These are phyloP conservation scores for Andrena flavipes DNA, from an alignment of 2,888 invertebrate species.

Conservation along the genomic window DNA sequence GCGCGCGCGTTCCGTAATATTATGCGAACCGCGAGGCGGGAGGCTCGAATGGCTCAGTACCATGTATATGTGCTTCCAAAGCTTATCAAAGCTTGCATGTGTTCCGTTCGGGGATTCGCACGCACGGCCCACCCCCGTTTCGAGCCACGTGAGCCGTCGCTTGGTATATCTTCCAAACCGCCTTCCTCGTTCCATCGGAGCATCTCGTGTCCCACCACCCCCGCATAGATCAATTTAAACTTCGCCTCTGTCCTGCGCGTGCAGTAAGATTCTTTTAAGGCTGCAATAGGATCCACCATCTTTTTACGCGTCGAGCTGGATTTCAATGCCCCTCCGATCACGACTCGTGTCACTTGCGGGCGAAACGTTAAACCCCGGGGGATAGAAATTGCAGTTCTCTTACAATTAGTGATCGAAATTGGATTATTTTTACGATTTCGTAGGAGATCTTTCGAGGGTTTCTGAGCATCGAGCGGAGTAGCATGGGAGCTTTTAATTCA, in stretches of 20 bases:
- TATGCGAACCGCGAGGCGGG: conserved; percentile 78
- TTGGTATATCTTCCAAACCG: conserved; percentile 75
- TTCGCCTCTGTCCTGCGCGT: conserved; percentile 79
- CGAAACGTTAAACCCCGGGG: not conserved
- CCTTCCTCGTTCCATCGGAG: conserved; percentile 57
- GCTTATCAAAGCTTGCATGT: conserved; percentile 84
- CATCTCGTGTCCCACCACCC: conserved; percentile 59
- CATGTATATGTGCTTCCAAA: conserved; percentile 77
- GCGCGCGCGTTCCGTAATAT: conserved; percentile 77
- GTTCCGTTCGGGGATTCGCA: conserved; percentile 83
- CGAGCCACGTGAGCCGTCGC: conserved; percentile 77
- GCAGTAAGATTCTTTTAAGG: conserved; percentile 84
- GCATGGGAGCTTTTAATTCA: not conserved
- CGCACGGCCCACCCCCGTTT: conserved; percentile 79
- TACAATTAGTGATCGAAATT: not conserved
- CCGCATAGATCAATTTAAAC: conserved; percentile 82
- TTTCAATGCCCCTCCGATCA: not conserved
- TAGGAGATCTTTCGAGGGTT: not conserved
- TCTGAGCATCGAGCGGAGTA: not conserved
- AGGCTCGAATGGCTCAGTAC: conserved; percentile 78
- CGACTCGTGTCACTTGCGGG: not conserved
- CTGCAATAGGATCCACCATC: conserved; percentile 76
- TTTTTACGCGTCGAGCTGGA: conserved; percentile 11
- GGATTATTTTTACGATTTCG: not conserved
- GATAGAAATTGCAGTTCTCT: not conserved